Base-by-base conservation (phyloP, 2,888 invertebrate species). In the Laspeyria flexula region DNA sequence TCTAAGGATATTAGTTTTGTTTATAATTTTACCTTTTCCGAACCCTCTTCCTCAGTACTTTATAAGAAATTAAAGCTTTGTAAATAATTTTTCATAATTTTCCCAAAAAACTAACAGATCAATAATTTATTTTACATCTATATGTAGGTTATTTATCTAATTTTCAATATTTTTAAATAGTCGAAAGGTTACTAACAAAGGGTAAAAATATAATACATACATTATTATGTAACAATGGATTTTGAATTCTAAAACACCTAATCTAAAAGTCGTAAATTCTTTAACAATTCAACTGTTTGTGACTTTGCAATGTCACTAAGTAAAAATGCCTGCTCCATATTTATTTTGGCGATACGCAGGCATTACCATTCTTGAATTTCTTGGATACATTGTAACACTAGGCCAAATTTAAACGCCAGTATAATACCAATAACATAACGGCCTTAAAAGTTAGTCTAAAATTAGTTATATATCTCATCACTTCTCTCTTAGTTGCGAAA, bases 391-490 rank as follows among this genome's bases (percentile, higher is more conserved):
- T 44, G 42, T 50, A 53, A 50, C 59, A 43, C 45, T 58, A 55
- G 45, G 45, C 50, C 43, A 48, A 63, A 52, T 47, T 31, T 15
- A 53, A 52, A 50, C 34, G 38, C 30, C 38, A n/a, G 25, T 43
- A 44, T n/a, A n/a, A 30, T 30, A 40, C 39, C 23, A 30, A 25
- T 25, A 7, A 37, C 30, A 38, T 35, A 48, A 55, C 39, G 44
- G 49, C 54, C 35, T 21, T 51, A 51, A 62, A 63, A 55, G 37
- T 60, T 55, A 47, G 29, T 52, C 42, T 47, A 51, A 37, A 54
- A 49, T 50, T 55, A 44, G 27, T 43, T 53, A 50, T 59, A 55
- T 47, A 60, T 46, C 46, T 60, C 55, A 58, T 51, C 48, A 55
- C 53, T 39, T 43, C 44, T 45, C 44, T 38, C 43, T 23, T 11